Conservation (phyloP, 2,797 vertebrate species). For the Gallirallus australis region DNA sequence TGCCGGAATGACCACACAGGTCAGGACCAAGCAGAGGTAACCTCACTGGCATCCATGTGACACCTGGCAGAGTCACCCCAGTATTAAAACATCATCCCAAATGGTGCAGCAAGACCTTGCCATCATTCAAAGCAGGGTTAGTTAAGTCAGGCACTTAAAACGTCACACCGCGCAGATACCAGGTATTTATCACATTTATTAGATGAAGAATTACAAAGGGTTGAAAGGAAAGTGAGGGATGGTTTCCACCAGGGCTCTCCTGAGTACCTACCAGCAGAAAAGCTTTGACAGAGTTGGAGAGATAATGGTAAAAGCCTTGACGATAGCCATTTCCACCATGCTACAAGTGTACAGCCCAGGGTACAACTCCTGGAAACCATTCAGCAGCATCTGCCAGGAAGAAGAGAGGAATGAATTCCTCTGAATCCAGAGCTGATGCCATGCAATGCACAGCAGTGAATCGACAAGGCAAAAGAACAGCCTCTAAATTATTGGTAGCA, state of each 20-base stretch:
- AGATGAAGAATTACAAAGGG: neutral
- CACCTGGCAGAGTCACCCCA: neutral
- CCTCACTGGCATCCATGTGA: neutral
- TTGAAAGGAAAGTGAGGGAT: constrained; percentile 25
- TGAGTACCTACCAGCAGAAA: constrained; percentile 4
- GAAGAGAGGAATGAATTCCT: neutral
- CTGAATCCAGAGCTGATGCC: neutral
- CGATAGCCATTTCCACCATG: neutral
- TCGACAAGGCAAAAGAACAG: neutral
- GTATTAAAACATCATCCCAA: neutral
- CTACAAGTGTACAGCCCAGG: neutral
- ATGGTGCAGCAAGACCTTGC: neutral
- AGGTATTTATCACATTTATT: constrained; percentile 5
- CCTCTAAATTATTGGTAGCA: neutral
- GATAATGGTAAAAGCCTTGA: neutral
- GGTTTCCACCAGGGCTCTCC: neutral
- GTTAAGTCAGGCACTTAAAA: neutral
- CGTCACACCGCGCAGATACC: neutral
- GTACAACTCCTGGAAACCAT: neutral
- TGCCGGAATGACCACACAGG: accelerated
- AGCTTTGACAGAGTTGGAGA: neutral
- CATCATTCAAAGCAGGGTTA: neutral
- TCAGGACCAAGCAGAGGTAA: neutral
- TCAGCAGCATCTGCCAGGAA: neutral
- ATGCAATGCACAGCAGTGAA: neutral